Base-by-base conservation (phyloP, 2,797 vertebrate genomes). In the Falco rusticolus region DNA sequence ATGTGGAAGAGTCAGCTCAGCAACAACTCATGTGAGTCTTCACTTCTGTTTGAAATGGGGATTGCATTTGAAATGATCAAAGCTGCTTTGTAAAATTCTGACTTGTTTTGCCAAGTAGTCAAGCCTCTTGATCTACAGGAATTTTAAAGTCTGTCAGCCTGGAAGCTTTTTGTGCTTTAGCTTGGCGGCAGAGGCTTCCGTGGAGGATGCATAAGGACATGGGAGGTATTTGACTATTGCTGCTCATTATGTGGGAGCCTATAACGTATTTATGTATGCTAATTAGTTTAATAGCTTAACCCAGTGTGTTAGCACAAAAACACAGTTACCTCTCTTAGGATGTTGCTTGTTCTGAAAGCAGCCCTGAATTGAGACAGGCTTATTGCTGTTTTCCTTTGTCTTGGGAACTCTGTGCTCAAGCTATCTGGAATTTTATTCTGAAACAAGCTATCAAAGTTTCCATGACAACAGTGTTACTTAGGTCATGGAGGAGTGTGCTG, bases 1-100 rank as follows among this genome's bases (percentile, higher is more conserved):
- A 99, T 83, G 99, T 99, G 86, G 99, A 99, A 37, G 99, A 99
- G 94, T 97, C 98, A 20, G 98, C 98, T 91, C 98, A 98, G 84
- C 98, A 98, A 29, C 99, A 99, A 78, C 97, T 98, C 64, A 99
- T 99, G 99, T 99, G 97, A 99, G 99, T 99, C 25, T 65, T 56
- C 43, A 41, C 60, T 33, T 19, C 15, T 8, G 16, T 64, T 59
- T 64, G 69, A 77, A 68, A 2, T 33, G 47, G 59, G 45, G 51
- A 26, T 63, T 60, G 45, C 37, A 20, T 16, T 13, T 71, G 66
- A 63, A 60, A 47, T 37, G 34, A 21, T 60, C 28, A 29, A 53
- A 93, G 48, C 31, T 60, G 39, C 48, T 66, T 84, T 5, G 5
- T 29, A 24, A 43, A 26, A 10, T 6, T 48, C 10, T 20, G 50